These are phyloP conservation scores for Ceratoteleas bidentatus DNA, from an alignment of 1,140 invertebrate genomes.

Conservation along the genomic window DNA sequence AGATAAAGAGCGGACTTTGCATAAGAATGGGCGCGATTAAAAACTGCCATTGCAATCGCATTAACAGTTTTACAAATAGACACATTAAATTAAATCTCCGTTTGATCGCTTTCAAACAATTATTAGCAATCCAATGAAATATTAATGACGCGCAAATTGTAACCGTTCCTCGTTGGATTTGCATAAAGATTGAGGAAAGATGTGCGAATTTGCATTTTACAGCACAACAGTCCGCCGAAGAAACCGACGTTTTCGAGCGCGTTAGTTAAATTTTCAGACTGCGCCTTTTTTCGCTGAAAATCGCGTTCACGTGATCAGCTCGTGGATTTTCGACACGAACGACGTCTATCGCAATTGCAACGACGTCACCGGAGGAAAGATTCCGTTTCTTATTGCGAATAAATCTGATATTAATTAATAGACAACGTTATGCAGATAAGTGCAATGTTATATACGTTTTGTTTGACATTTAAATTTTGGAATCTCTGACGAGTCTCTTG, in stretches of 20 bases:
- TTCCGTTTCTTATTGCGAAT: conserved; percentile 14
- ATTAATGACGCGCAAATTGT: no score
- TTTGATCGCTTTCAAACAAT: no score
- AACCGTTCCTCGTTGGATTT: conserved; percentile 10
- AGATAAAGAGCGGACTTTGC: no score
- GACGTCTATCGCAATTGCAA: neutral
- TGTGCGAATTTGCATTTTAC: neutral
- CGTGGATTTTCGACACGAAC: neutral
- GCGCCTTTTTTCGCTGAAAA: neutral
- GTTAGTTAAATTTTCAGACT: neutral
- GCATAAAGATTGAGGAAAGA: conserved; percentile 2
- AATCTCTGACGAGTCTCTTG: no score
- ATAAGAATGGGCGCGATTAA: no score
- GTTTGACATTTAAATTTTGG: no score
- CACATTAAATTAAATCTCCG: no score
- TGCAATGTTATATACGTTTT: neutral
- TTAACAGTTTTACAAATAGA: no score
- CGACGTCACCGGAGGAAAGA: conserved; percentile 5
- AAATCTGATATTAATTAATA: conserved; percentile 12
- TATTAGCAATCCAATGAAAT: no score
- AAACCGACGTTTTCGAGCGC: neutral
- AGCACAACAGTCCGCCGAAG: neutral
- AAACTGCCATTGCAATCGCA: no score
- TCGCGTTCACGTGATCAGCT: neutral
- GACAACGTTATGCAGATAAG: neutral